Percentiles rank a stretch among this genome's conserved stretches.
These are phyloP conservation scores for Augochlorella aurata DNA, from an alignment of 2,888 invertebrate species.

Conservation along the genomic window DNA sequence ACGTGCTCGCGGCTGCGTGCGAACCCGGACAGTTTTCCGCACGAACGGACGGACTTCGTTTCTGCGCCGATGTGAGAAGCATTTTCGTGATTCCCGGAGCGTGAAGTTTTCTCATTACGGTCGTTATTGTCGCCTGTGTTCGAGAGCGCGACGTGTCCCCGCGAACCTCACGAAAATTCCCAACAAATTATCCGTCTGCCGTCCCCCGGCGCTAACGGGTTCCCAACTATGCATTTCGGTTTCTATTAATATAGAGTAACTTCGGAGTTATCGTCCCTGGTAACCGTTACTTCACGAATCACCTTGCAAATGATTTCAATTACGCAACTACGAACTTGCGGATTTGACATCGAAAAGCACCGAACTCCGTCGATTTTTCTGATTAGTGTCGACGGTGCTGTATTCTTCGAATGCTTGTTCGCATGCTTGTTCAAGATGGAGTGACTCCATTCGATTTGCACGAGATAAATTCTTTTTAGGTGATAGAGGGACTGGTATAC, in stretches of 20 bases:
- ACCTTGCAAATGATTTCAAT: not conserved
- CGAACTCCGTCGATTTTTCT: too few relatives aligned
- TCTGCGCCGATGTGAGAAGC: conserved; percentile 10
- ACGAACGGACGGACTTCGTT: not conserved
- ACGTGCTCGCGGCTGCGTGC: not conserved
- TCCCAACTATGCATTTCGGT: not conserved
- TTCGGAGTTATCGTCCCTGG: not conserved
- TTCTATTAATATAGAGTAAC: not conserved
- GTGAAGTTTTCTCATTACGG: conserved; percentile 14
- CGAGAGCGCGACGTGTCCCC: not conserved
- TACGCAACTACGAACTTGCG: not conserved
- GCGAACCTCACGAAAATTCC: not conserved
- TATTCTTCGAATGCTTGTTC: too few relatives aligned
- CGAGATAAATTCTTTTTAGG: too few relatives aligned
- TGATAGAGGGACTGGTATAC: too few relatives aligned
- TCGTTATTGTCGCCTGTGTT: conserved; percentile 4
- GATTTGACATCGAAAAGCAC: too few relatives aligned
- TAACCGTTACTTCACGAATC: not conserved
- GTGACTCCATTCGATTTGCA: too few relatives aligned
- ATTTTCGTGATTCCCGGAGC: conserved; percentile 7
- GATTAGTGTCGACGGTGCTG: too few relatives aligned
- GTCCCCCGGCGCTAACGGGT: not conserved
- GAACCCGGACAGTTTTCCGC: not conserved
- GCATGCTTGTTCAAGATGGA: too few relatives aligned
- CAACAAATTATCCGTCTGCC: not conserved